Evolutionary conservation across 2,113 vertebrate species (phyloP).

Genomic region (Tetrax tetrax): DNA sequence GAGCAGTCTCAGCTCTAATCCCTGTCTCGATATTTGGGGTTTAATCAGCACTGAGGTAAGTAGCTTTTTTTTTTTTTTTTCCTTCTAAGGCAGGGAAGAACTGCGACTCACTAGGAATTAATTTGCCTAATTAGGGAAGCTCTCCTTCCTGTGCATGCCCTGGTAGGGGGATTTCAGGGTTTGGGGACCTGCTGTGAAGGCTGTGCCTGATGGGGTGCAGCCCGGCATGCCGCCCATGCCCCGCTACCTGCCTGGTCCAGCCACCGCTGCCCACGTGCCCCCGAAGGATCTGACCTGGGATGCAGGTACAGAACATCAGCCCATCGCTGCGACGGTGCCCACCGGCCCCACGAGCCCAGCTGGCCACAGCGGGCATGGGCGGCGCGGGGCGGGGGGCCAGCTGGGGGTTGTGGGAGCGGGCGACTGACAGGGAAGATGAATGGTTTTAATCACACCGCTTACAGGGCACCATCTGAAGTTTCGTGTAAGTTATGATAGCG

Average conservation of each 20-base stretch:
- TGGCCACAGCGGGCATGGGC: rapidly evolving
- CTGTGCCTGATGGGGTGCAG: neutral
- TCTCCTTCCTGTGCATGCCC: neutral
- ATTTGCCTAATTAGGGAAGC: conserved; percentile 66
- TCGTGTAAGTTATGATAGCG: conserved; percentile 80
- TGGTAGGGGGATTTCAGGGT: neutral
- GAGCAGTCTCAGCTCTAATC: neutral
- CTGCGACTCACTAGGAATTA: conserved; percentile 47
- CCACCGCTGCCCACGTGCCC: rapidly evolving
- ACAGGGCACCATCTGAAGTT: conserved; percentile 77
- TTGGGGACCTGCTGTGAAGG: rapidly evolving
- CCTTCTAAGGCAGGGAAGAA: neutral
- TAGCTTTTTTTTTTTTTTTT: neutral
- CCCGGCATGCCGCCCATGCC: rapidly evolving
- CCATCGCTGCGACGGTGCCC: rapidly evolving
- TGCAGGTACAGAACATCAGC: neutral
- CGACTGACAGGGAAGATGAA: conserved; percentile 79
- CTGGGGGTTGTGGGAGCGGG: neutral
- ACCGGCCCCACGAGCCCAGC: neutral
- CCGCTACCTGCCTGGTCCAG: neutral
- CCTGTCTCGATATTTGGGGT: neutral
- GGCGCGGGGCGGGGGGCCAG: rapidly evolving
- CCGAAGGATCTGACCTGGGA: rapidly evolving
- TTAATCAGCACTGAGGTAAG: conserved; percentile 20
- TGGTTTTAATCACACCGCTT: conserved; percentile 83